Evolutionary conservation across 2,797 vertebrate species (phyloP), one percentile per base, ranked within the genome.

Genomic region (Sciurus vulgaris): DNA sequence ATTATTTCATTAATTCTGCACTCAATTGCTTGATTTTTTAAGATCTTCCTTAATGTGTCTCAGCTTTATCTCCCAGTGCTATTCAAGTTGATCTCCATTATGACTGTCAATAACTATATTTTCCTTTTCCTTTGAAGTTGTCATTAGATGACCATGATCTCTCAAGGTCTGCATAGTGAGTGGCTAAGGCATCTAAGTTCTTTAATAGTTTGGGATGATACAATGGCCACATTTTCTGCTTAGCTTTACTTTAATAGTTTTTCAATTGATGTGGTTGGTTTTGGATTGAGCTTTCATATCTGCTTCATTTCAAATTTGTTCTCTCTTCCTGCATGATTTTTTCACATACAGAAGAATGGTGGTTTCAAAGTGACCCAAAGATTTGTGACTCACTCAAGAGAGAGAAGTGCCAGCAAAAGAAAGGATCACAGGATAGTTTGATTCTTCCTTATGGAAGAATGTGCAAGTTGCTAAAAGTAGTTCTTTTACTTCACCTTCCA

Each of bases 361-460:
- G 61, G 35, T 69, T 90, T 90, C 30, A 61, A 0, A 51, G 28
- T 91, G 49, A n/a, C 73, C 89, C 79, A 54, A 70, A 76, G 47
- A 1, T n/a, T 86, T 92, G 4, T 70, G 51, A 59, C 85, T 92
- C 61, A 78, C 78, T 89, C 22, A 44, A 44, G n/a, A 89, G 67
- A 74, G 26, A 26, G 1, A 82, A 90, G 81, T 82, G 38, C 35
- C 89, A 59, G 49, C 72, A 94, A 92, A 74, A 93, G 24, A 92
- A 94, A 17, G 35, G 18, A 38, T 96, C 44, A n/a, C 38, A 91
- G 51, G 41, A 76, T 44, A 84, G 12, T 91, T 89, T 93, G 15
- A 3, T 79, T 92, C 38, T 81, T 89, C 49, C 26, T 11, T 91
- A 78, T 79, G 35, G 61, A 92, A 94, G n/a, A 95, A 84, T 54